Percentiles rank a stretch among this genome's conserved stretches.
phyloP scores from a whole-genome alignment of 1,140 invertebrate species.

The Triops longicaudatus region DNA sequence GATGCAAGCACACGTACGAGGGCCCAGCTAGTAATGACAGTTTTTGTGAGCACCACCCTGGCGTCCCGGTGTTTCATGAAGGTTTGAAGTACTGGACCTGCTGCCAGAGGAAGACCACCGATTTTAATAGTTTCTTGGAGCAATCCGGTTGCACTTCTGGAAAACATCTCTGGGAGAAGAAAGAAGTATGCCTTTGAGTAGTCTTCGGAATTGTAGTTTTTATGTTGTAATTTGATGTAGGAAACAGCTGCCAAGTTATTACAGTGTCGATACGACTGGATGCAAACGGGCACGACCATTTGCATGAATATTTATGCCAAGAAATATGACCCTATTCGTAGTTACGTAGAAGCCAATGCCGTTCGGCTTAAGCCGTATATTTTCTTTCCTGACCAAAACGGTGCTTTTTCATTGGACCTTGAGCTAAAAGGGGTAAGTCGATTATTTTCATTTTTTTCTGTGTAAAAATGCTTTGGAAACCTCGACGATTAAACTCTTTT shows the following conservation, averaged over 20 bases:
- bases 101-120: slow-evolving; percentile 83
- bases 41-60: slow-evolving; percentile 76
- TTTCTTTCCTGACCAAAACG: slow-evolving; percentile 68
- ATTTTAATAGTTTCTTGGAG: slow-evolving; percentile 83
- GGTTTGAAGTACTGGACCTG: slow-evolving; percentile 98
- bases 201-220: neutral
- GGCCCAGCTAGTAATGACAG: slow-evolving; percentile 55
- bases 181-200: slow-evolving; percentile 45
- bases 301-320: slow-evolving; percentile 85
- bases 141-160: slow-evolving; percentile 76
- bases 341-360: slow-evolving; percentile 71
- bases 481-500: neutral
- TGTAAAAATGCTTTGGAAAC: neutral
- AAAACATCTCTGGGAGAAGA: slow-evolving; percentile 76
- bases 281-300: slow-evolving; percentile 74
- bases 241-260: slow-evolving; percentile 46
- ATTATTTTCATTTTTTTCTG: slow-evolving; percentile 8
- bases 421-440: slow-evolving; percentile 75
- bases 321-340: slow-evolving; percentile 68
- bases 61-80: slow-evolving; percentile 91
- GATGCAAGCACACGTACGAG: slow-evolving; percentile 66
- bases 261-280: slow-evolving; percentile 84
- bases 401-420: slow-evolving; percentile 66
- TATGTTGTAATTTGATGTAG: slow-evolving; percentile 31
- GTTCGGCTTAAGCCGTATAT: slow-evolving; percentile 67